Evolutionary conservation across 2,797 vertebrate species (phyloP).

Genomic region (Heteromormyrus szaboi): DNA sequence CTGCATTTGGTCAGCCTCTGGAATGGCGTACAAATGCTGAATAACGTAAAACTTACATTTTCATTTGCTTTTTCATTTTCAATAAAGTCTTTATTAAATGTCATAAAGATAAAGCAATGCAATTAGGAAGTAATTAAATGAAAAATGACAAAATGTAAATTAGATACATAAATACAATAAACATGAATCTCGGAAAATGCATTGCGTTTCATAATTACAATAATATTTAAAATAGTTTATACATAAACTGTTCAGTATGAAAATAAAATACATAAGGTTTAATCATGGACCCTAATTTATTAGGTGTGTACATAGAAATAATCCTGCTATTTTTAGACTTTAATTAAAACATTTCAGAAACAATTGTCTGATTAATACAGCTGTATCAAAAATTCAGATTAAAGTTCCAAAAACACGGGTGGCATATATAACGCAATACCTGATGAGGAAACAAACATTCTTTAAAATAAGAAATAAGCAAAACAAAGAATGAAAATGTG

Average conservation of each 20-base stretch:
- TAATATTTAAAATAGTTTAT: background rate
- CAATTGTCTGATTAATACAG: background rate
- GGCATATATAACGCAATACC: background rate
- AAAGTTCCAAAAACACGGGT: background rate
- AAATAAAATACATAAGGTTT: background rate
- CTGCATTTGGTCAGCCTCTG: background rate
- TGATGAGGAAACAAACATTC: background rate
- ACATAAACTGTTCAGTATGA: background rate
- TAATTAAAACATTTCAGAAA: background rate
- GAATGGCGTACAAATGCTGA: background rate
- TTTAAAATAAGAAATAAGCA: background rate
- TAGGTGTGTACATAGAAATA: background rate
- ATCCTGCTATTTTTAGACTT: background rate
- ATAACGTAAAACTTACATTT: background rate
- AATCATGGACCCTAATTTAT: background rate
- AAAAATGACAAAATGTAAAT: background rate
- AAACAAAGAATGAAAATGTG: background rate
- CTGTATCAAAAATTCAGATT: background rate
- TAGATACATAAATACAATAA: constrained; percentile 10
- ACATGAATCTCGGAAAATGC: background rate
- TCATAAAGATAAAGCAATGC: background rate
- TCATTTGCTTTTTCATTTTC: background rate
- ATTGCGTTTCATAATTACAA: background rate
- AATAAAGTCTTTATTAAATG: background rate
- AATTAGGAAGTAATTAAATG: constrained; percentile 21